Base-by-base conservation (phyloP, 1,140 invertebrate species). In the Olivierus martensii region DNA sequence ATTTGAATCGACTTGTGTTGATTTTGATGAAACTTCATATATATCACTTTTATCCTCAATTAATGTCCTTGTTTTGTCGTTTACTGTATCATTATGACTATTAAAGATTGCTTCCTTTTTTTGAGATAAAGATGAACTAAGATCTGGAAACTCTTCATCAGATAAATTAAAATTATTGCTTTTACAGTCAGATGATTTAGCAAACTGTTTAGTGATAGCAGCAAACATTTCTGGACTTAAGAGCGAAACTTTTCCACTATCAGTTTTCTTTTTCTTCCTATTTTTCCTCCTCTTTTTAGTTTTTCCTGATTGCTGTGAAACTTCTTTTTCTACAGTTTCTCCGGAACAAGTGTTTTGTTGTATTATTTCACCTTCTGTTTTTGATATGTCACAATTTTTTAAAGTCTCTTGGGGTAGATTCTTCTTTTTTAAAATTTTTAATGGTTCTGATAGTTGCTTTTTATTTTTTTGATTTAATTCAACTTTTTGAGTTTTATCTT, bases 91-190 rank as follows among this genome's bases (percentile, higher is more conserved):
- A 17, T 19, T 18, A 5, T 45, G 11, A 4, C 7, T 45, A 12
- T 15, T 17, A 18, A 5, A 18, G n/a, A 18, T 15, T 45, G 3
- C 15, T 18, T 45, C 17, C 7, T 19, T 45, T 45, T 21, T 18
- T 18, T 11, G 12, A 19, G 11, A 21, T 43, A 11, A 3, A 48
- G 35, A 6, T 19, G 18, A 37, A 14, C 50, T 42, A 19, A 52
- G 36, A 10, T 52, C 50, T 19, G 50, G 50, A 52, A 45, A 52
- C 22, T 52, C 50, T 52, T 52, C 43, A 18, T 52, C 50, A 38
- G 34, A 37, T 39, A 52, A 36, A 52, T 52, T 52, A 37, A 52
- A 7, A 52, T 46, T 37, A 18, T 46, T 11, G 21, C 18, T 3
- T 14, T 19, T n/a, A 14, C 35, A 18, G 4, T 35, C 2, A 37